phyloP scores from a whole-genome alignment of 2,113 vertebrate species.

The Gnathonemus echidnorhynchus region DNA sequence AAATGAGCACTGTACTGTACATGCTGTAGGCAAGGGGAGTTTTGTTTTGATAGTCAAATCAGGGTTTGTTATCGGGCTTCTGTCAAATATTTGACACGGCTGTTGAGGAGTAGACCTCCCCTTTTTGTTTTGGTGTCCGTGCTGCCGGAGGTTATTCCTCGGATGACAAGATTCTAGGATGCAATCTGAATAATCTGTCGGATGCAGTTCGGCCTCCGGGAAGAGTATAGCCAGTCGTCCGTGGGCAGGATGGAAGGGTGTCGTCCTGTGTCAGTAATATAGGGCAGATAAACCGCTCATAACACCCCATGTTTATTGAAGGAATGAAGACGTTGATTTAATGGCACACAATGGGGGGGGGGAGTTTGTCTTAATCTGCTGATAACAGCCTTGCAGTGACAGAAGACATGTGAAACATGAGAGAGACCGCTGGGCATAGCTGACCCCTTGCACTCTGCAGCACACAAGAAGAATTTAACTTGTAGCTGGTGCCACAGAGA shows the following conservation, averaged over 20 bases:
- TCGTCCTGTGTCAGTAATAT: conserved; percentile 2
- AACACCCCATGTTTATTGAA: background rate
- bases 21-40: background rate
- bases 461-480: conserved; percentile 2
- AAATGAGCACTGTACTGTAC: conserved; percentile 23
- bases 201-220: background rate
- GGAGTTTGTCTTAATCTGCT: background rate
- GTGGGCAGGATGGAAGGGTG: background rate
- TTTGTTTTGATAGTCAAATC: conserved; percentile 41
- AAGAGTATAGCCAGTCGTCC: background rate
- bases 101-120: background rate
- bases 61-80: conserved; percentile 38
- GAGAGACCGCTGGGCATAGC: background rate
- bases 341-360: too few species aligned
- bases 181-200: conserved; percentile 1
- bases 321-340: background rate
- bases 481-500: background rate
- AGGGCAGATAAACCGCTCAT: background rate
- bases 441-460: conserved; percentile 5
- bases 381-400: background rate
- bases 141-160: conserved; percentile 31
- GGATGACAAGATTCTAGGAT: conserved; percentile 10
- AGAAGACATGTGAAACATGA: background rate
- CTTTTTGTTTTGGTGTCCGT: background rate
- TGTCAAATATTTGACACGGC: conserved; percentile 32